These are phyloP conservation scores for Pygoscelis adeliae DNA, from an alignment of 2,113 vertebrate species.

Conservation along the genomic window DNA sequence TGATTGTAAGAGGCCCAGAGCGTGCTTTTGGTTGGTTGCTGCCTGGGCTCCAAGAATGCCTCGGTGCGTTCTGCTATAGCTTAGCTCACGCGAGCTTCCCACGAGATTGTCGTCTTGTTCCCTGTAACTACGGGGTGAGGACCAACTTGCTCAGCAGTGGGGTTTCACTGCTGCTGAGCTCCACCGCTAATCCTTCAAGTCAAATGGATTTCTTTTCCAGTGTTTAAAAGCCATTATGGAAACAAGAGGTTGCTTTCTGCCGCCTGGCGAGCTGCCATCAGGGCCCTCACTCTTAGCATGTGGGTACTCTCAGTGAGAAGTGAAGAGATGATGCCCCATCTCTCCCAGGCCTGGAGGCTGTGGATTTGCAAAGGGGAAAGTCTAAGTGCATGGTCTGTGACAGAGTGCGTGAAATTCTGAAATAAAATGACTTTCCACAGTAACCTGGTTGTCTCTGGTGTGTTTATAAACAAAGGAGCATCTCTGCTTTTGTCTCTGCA, in stretches of 20 bases:
- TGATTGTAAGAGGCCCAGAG: constrained; percentile 37
- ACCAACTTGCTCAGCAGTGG: constrained; percentile 20
- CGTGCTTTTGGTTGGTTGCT: neutral
- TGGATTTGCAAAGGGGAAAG: constrained; percentile 12
- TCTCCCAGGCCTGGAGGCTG: neutral
- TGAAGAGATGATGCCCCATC: neutral
- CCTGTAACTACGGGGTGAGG: neutral
- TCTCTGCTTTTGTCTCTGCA: neutral
- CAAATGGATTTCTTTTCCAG: neutral
- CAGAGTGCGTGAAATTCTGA: constrained; percentile 30
- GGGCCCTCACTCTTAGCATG: neutral
- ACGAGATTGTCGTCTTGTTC: neutral
- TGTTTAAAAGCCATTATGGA: constrained; percentile 15
- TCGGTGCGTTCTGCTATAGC: neutral
- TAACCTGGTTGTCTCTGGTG: neutral
- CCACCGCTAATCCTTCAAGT: neutral
- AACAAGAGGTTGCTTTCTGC: neutral
- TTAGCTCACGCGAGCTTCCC: neutral
- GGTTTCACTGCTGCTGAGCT: neutral
- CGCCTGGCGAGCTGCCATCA: neutral
- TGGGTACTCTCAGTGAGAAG: neutral
- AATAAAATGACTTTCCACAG: constrained; percentile 68
- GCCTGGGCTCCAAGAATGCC: neutral
- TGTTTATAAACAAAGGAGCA: neutral
- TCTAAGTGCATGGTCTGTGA: constrained; percentile 61